Percentiles rank a stretch among this genome's conserved stretches.
phyloP scores from a whole-genome alignment of 2,888 invertebrate genomes.

The Rhimphoctona megacephalus region DNA sequence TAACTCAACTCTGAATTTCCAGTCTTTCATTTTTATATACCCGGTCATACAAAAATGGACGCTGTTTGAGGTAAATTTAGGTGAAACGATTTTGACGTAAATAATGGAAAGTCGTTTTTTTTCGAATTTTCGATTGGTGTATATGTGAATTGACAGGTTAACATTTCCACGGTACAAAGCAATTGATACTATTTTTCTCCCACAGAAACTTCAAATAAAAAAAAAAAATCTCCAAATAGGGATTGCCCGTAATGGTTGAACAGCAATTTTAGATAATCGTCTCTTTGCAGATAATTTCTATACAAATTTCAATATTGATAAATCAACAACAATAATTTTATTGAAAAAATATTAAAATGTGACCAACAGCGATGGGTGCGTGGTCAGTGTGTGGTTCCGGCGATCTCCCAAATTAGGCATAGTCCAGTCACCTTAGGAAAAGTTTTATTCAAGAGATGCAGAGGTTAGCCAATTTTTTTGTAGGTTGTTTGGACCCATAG shows the following conservation, averaged over 20 bases:
- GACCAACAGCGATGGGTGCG: no score
- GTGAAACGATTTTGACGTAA: background rate
- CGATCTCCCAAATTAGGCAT: no score
- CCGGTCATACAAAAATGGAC: background rate
- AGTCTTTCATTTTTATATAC: conserved; percentile 1
- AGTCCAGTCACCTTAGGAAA: no score
- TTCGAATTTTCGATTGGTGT: background rate
- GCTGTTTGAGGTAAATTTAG: background rate
- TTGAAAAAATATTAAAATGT: background rate
- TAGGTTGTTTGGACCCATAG: no score
- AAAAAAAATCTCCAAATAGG: background rate
- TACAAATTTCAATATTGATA: background rate
- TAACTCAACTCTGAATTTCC: conserved; percentile 33
- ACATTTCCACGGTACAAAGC: background rate
- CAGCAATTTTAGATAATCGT: background rate
- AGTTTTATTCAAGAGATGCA: no score
- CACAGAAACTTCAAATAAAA: background rate
- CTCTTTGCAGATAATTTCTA: background rate
- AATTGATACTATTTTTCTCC: background rate
- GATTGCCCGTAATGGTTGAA: background rate
- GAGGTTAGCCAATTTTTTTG: no score
- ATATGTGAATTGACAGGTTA: background rate
- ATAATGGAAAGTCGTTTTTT: background rate
- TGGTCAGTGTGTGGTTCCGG: no score
- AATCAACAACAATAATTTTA: background rate